Conservation (phyloP, 2,888 invertebrate species). For the Lepidocyrtoides sp. region DNA sequence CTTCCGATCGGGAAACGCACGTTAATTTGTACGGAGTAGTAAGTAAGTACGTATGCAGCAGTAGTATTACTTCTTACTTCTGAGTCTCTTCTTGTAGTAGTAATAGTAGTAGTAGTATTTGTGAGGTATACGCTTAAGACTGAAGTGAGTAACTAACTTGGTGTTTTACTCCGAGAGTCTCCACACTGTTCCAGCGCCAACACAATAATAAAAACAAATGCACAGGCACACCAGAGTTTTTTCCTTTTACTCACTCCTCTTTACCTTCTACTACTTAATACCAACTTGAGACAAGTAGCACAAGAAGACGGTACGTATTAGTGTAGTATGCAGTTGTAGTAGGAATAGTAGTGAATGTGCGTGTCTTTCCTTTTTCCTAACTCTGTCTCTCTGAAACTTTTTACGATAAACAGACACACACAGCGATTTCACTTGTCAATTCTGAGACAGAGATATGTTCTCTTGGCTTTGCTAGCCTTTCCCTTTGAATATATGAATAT, state of each 20-base stretch:
- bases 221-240: slow-evolving; percentile 37
- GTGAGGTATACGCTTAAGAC: background rate
- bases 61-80: slow-evolving; percentile 13
- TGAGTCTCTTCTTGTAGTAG: slow-evolving; percentile 29
- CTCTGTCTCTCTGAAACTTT: slow-evolving; percentile 6
- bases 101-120: slow-evolving; percentile 6
- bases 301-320: background rate
- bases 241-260: slow-evolving; percentile 51
- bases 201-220: slow-evolving; percentile 37
- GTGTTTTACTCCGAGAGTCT: slow-evolving; percentile 54
- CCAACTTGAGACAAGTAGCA: slow-evolving; percentile 35
- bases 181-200: slow-evolving; percentile 62
- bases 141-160: slow-evolving; percentile 33
- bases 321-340: slow-evolving; percentile 12
- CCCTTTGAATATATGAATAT: background rate
- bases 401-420: slow-evolving; percentile 23
- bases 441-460: slow-evolving; percentile 44
- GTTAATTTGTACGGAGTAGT: slow-evolving; percentile 77
- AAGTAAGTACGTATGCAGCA: slow-evolving; percentile 32
- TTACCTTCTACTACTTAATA: slow-evolving; percentile 34
- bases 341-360: slow-evolving; percentile 60
- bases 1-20: slow-evolving; percentile 72
- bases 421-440: slow-evolving; percentile 78
- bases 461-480: background rate
- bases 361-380: slow-evolving; percentile 36